Base-by-base conservation (phyloP, 1,140 invertebrate genomes). In the Limonius californicus region DNA sequence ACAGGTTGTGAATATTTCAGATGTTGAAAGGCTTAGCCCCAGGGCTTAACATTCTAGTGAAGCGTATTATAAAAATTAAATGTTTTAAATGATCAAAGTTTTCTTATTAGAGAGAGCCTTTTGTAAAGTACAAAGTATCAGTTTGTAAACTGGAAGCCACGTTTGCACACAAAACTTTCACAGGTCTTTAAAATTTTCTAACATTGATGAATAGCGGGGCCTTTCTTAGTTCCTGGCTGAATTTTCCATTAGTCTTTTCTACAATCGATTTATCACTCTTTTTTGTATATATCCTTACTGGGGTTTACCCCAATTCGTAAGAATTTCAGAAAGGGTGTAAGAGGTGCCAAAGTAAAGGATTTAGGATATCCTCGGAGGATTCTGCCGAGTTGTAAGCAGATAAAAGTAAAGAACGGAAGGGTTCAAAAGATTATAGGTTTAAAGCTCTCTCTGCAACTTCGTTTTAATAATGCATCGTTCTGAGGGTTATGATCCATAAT, bases 261-360 rank as follows among this genome's bases (percentile, higher is more conserved):
- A 4, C 43, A 45, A 45, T 45, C 43, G 16, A 45, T 45, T 45
- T 45, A 45, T 45, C 16, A 15, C n/a, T n/a, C n/a, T n/a, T n/a
- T n/a, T n/a, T n/a, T n/a, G n/a, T n/a, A n/a, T n/a, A n/a, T n/a
- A n/a, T 18, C 43, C 3, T 45, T 45, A 3, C 15, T 14, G 4
- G n/a, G 16, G 12, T 45, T 45, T 45, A 18, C 43, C 16, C n/a
- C n/a, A 45, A 18, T 14, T n/a, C 4, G 43, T 45, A 45, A 15
- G 16, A 45, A 45, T 45, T 45, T n/a, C n/a, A 45, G 43, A 18
- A n/a, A 45, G 15, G 43, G 43, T 14, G 43, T 45, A 18, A 45
- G 43, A 45, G 4, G 43, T 45, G 43, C 15, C 43, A 45, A 45
- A 45, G n/a, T 45, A 45, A 45, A 4, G 43, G 43, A 45, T 45